phyloP scores from a whole-genome alignment of 2,113 vertebrate species.

The Ahaetulla prasina region DNA sequence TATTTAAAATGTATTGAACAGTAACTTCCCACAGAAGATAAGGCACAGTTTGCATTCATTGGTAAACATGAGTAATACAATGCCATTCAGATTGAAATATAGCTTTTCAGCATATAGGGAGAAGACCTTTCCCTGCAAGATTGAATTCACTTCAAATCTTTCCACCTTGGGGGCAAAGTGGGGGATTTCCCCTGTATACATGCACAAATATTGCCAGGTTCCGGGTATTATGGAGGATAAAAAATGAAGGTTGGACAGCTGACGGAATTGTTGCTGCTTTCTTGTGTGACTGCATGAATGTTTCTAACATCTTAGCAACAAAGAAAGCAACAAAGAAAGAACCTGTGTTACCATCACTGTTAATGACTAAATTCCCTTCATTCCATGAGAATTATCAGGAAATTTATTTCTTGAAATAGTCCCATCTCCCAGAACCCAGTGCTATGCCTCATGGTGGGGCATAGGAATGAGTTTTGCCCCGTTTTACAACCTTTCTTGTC shows the following conservation, averaged over 20 bases:
- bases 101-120: not conserved
- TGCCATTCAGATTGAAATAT: not conserved
- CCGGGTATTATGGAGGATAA: not conserved
- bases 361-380: not conserved
- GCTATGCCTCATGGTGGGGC: not conserved
- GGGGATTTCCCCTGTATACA: not conserved
- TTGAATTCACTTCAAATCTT: not conserved
- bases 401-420: not conserved
- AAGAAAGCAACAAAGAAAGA: not conserved
- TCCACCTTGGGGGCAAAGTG: not conserved
- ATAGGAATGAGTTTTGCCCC: not conserved
- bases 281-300: not conserved
- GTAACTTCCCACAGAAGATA: not conserved
- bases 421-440: not conserved
- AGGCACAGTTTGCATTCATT: not conserved
- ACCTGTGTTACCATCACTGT: not conserved
- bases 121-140: not conserved
- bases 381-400: not conserved
- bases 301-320: not conserved
- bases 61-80: not conserved
- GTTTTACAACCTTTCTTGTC: not conserved
- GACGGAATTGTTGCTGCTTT: not conserved
- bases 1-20: not conserved
- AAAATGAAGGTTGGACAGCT: not conserved
- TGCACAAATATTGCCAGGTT: not conserved